Percentiles rank a stretch among this genome's conserved stretches.
Conservation (phyloP, 2,888 invertebrate species). For the Flexamia atlantica region DNA sequence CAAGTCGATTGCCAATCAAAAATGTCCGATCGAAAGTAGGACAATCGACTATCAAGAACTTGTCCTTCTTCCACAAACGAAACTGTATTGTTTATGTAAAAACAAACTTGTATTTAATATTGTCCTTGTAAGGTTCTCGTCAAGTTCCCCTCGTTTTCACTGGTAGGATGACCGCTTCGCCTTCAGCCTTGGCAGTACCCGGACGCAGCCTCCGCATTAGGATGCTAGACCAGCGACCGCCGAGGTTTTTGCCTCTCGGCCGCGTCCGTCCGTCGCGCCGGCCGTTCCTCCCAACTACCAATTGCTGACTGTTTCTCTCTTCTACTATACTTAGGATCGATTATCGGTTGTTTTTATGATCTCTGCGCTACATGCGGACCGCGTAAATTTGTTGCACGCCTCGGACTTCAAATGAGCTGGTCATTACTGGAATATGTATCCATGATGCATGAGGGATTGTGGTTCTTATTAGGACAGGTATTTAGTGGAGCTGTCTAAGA, state of each 20-base stretch:
- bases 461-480: neutral
- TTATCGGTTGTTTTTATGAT: conserved; percentile 41
- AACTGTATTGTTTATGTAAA: too few relatives aligned
- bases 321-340: conserved; percentile 35
- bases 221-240: conserved; percentile 15
- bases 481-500: conserved; percentile 5
- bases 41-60: too few relatives aligned
- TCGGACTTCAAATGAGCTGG: conserved; percentile 30
- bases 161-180: too few relatives aligned
- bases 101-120: too few relatives aligned
- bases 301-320: conserved; percentile 35
- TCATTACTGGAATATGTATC: conserved; percentile 30
- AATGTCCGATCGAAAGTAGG: too few relatives aligned
- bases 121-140: too few relatives aligned
- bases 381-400: conserved; percentile 28
- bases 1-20: too few relatives aligned
- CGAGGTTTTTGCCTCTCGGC: conserved; percentile 19
- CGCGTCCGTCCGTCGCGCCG: neutral
- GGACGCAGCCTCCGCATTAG: conserved; percentile 6
- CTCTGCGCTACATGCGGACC: neutral
- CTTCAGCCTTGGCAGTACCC: neutral
- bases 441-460: conserved; percentile 30
- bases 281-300: conserved; percentile 25
- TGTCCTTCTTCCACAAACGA: too few relatives aligned
- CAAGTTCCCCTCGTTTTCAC: too few relatives aligned